Conservation (phyloP, 2,888 invertebrate species). For the Heteropelma amictum region DNA sequence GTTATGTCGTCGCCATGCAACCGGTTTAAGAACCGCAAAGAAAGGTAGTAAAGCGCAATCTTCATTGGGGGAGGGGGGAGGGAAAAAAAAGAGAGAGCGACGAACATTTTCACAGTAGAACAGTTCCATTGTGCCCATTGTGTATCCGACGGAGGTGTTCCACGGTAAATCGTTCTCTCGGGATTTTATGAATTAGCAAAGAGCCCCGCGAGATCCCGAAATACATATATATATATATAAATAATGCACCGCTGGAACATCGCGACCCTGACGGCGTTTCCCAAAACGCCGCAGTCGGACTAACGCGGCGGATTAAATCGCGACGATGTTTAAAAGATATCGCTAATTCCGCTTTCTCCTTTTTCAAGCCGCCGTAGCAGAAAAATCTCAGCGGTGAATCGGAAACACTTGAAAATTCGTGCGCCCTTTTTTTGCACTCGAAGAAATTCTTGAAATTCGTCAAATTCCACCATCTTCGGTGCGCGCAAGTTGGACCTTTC, state of each 20-base stretch:
- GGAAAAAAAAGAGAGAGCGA: constrained; percentile 23
- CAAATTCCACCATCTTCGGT: too few relatives aligned
- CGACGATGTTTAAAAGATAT: constrained; percentile 19
- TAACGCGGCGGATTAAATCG: constrained; percentile 17
- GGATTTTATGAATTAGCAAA: constrained; percentile 64
- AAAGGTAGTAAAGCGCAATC: constrained; percentile 16
- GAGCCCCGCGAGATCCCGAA: constrained; percentile 28
- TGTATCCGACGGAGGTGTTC: constrained; percentile 42
- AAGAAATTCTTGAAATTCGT: too few relatives aligned
- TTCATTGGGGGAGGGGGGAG: background rate
- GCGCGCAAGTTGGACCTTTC: too few relatives aligned
- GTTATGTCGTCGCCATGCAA: constrained; percentile 30
- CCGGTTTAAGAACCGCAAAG: constrained; percentile 7
- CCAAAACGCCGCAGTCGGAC: constrained; percentile 11
- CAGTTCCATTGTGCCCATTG: constrained; percentile 47
- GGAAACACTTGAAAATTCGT: background rate
- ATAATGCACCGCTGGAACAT: constrained; percentile 7
- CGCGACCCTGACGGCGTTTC: background rate
- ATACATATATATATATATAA: background rate
- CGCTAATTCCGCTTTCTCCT: constrained; percentile 1
- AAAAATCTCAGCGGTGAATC: too few relatives aligned
- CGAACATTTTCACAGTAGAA: constrained; percentile 49
- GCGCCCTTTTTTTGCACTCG: too few relatives aligned
- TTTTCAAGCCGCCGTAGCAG: background rate
- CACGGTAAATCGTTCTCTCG: constrained; percentile 49